Evolutionary conservation across 2,888 invertebrate genomes (phyloP), one percentile per base, ranked within the genome.

Genomic region (Lepidonotus clava): DNA sequence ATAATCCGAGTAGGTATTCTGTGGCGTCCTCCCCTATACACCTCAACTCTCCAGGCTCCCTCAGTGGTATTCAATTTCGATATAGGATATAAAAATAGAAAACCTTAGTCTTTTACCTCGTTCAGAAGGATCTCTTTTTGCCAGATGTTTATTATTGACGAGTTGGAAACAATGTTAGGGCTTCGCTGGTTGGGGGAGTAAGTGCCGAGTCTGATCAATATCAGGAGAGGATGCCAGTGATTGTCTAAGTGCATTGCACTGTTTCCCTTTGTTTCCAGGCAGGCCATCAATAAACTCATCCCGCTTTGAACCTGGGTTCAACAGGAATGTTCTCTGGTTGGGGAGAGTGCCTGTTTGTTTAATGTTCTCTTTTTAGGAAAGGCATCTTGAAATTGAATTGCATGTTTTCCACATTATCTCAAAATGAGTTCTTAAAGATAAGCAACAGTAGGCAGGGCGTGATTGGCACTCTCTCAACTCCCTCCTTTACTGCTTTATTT

Each of bases 71-170:
- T 24, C n/a, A 53, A 24, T 24, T 61, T 61, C n/a, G n/a, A n/a
- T n/a, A n/a, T n/a, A n/a, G n/a, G n/a, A n/a, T n/a, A n/a, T n/a
- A n/a, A n/a, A n/a, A n/a, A n/a, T n/a, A n/a, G n/a, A n/a, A n/a
- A n/a, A n/a, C n/a, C n/a, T n/a, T n/a, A n/a, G n/a, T n/a, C 28
- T 24, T 11, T 32, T 28, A 28, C 61, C 28, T 61, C 28, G n/a
- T 61, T 61, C 28, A 61, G 24, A 11, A 28, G 28, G 61, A 32
- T n/a, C 71, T 36, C 36, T 38, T 14, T 11, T 71, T 71, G 71
- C 71, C 71, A 71, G 71, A 38, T 71, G 71, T 71, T 71, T 71
- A 71, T 71, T 71, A 71, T 71, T 71, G 71, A 71, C 71, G 34
- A 24, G 36, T n/a, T 38, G 71, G 71, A 18, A 38, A 71, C 71